These are phyloP conservation scores for Eptesicus fuscus DNA, from an alignment of 2,113 vertebrate genomes.

Conservation along the genomic window DNA sequence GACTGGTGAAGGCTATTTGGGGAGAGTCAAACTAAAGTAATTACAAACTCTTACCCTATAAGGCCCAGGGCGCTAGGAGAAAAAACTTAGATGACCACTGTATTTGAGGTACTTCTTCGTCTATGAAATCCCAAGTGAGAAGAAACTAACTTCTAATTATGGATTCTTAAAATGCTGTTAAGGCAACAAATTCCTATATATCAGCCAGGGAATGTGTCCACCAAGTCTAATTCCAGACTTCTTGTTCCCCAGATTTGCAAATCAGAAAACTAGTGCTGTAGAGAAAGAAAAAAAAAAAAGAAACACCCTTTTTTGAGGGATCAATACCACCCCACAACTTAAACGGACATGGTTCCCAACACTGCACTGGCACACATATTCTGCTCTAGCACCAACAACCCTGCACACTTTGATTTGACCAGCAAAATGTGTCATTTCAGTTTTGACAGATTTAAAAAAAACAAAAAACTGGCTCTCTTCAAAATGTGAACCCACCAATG, in stretches of 20 bases:
- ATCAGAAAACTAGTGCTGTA: neutral
- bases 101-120: neutral
- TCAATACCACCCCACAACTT: neutral
- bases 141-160: neutral
- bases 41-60: neutral
- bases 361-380: neutral
- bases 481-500: neutral
- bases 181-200: neutral
- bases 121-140: neutral
- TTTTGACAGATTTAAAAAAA: neutral
- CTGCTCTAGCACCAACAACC: neutral
- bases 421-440: neutral
- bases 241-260: neutral
- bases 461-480: slow-evolving; percentile 3
- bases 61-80: neutral
- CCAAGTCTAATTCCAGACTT: neutral
- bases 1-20: neutral
- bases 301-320: neutral
- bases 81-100: neutral
- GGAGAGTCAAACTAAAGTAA: neutral
- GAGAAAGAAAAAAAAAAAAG: neutral
- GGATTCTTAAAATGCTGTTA: neutral
- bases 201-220: neutral
- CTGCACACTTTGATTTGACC: neutral
- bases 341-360: neutral